Evolutionary conservation across 2,797 vertebrate species (phyloP).

Genomic region (Gastrophryne carolinensis): DNA sequence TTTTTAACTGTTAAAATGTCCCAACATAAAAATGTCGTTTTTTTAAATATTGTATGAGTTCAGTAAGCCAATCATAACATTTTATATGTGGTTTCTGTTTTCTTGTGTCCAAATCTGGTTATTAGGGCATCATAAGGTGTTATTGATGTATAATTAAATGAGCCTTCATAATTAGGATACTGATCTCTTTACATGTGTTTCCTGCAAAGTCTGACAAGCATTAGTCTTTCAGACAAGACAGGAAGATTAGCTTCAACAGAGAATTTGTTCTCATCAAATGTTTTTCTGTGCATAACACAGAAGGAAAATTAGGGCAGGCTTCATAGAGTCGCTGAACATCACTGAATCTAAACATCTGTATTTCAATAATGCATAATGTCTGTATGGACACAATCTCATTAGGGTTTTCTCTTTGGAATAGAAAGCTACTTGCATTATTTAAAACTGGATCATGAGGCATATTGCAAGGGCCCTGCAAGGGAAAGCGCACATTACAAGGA

Average conservation of each 20-base stretch:
- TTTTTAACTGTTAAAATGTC: no score
- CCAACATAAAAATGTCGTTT: no score
- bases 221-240: not conserved
- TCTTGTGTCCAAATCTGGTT: not conserved
- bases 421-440: conserved; percentile 15
- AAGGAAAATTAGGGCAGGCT: not conserved
- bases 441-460: not conserved
- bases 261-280: no score
- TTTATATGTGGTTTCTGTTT: no score
- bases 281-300: no score
- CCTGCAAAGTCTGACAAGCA: not conserved
- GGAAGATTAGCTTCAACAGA: not conserved
- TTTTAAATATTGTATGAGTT: no score
- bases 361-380: not conserved
- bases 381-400: not conserved
- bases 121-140: not conserved
- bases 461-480: not conserved
- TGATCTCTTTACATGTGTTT: not conserved
- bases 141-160: not conserved
- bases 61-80: no score
- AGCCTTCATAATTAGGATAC: not conserved
- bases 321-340: not conserved
- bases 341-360: conserved; percentile 5
- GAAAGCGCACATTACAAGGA: not conserved
- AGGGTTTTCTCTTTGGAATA: not conserved